Percentiles rank a stretch among this genome's conserved stretches.
phyloP scores from a whole-genome alignment of 92 coral and sea anemone genomes.

The Diadumene lineata region DNA sequence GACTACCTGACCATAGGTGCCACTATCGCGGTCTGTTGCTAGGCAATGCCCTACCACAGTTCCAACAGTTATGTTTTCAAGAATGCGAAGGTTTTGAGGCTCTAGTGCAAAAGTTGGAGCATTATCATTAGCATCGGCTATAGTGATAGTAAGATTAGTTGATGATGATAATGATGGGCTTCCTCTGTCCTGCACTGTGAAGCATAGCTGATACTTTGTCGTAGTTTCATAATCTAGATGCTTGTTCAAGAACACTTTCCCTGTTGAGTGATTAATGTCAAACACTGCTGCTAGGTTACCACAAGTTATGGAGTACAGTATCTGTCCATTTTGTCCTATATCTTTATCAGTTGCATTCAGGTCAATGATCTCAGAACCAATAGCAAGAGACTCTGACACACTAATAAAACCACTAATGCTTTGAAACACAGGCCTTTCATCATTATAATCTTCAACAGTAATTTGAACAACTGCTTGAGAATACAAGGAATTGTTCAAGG shows the following conservation, averaged over 20 bases:
- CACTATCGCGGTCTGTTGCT: slow-evolving; percentile 84
- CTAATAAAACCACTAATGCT: slow-evolving; percentile 21
- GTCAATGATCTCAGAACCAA: slow-evolving; percentile 54
- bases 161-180: slow-evolving; percentile 53
- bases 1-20: slow-evolving; percentile 65
- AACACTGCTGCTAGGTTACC: slow-evolving; percentile 88
- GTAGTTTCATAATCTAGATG: slow-evolving; percentile 80
- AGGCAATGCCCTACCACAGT: slow-evolving; percentile 68
- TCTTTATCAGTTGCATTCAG: slow-evolving; percentile 81
- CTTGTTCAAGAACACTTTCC: slow-evolving; percentile 62
- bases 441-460: slow-evolving; percentile 78
- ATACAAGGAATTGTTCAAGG: slow-evolving; percentile 41
- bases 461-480: slow-evolving; percentile 66
- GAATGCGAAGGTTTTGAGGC: slow-evolving; percentile 41
- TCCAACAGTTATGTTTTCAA: slow-evolving; percentile 65
- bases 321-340: slow-evolving; percentile 70
- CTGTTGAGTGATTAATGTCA: slow-evolving; percentile 75
- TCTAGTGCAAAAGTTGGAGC: slow-evolving; percentile 64
- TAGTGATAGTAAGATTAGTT: slow-evolving; percentile 63
- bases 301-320: slow-evolving; percentile 73
- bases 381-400: slow-evolving; percentile 52
- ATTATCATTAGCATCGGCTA: slow-evolving; percentile 81
- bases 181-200: slow-evolving; percentile 89
- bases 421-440: slow-evolving; percentile 73
- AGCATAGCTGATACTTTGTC: slow-evolving; percentile 56